Percentiles rank a stretch among this genome's conserved stretches.
Evolutionary conservation across 2,797 vertebrate genomes (phyloP).

Genomic region (Chromobotia macracanthus): DNA sequence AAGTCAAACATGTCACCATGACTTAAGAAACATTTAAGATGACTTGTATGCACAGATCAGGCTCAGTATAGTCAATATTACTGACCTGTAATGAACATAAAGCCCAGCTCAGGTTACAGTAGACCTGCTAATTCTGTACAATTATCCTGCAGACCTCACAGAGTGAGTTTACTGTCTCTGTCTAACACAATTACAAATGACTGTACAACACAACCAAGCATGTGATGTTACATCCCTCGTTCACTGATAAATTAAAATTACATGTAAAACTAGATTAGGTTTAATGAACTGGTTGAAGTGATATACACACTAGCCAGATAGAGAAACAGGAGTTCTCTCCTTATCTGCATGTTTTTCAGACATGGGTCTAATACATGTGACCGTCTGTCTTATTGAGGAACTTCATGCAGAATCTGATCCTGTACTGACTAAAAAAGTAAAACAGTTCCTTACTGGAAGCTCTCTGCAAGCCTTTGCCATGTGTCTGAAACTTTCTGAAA

Average conservation of each 20-base stretch:
- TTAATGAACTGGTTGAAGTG: conserved; percentile 13
- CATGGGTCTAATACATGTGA: conserved; percentile 36
- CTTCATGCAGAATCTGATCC: conserved; percentile 27
- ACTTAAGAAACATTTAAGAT: conserved; percentile 43
- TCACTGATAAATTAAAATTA: conserved; percentile 14
- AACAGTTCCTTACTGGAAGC: conserved; percentile 47
- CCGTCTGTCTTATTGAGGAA: conserved; percentile 42
- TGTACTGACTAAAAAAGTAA: conserved; percentile 40
- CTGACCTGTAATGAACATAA: conserved; percentile 47
- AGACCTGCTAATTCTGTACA: conserved; percentile 25
- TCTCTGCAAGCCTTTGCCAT: conserved; percentile 70
- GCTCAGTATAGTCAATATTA: conserved; percentile 56
- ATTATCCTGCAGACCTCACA: conserved; percentile 53
- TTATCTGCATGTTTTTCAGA: conserved; percentile 22
- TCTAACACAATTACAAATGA: conserved; percentile 31
- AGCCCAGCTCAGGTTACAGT: conserved; percentile 35
- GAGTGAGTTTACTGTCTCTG: conserved; percentile 41
- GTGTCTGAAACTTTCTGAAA: conserved; percentile 78
- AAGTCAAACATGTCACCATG: conserved; percentile 55
- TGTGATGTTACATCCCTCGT: conserved; percentile 61
- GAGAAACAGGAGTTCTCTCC: neutral
- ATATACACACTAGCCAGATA: no score
- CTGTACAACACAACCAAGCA: conserved; percentile 63
- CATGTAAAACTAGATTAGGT: conserved; percentile 40
- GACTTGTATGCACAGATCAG: conserved; percentile 53